Evolutionary conservation across 1,140 invertebrate species (phyloP), one percentile per base, ranked within the genome.

Genomic region (Euwallacea fornicatus): DNA sequence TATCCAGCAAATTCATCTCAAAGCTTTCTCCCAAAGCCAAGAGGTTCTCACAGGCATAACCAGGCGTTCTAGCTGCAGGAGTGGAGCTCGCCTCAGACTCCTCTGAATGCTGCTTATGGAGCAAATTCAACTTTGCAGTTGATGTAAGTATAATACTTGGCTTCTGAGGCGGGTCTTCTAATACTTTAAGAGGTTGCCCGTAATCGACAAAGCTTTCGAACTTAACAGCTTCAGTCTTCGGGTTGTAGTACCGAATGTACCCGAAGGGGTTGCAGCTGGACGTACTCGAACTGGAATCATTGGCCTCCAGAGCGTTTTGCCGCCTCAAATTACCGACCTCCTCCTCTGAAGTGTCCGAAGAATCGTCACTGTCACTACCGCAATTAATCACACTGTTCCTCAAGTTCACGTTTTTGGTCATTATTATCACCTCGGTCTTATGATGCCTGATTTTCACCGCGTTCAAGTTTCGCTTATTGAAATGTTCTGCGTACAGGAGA

Each of bases 401-500:
- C 78, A 83, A 81, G 76, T 82, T 84, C 69, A 82, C 82, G 74
- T 73, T 84, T 74, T 83, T 82, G 74, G 82, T 86, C 73, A 85
- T 84, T 73, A 77, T 84, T 65, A 82, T 79, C 79, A 79, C 83
- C 80, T 82, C 88, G 76, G 84, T 86, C 73, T 83, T 85, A 71
- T 88, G 87, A 69, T 84, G 81, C 55, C 86, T 76, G 71, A 82
- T 83, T 65, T 83, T 84, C 46, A 86, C 81, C 15, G 82, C 79
- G 10, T 83, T 81, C 61, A 85, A 76, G 80, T 84, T 82, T 72
- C 86, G 83, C 82, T 76, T 79, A 76, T 80, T 81, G 77, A 82
- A 65, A 84, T 86, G 87, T 80, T 89, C 86, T 7, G 86, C 81
- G 80, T 91, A 90, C 41, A 93, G 83, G 50, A 94, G 82, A 79